These are phyloP conservation scores for Gryllus bimaculatus DNA, from an alignment of 1,140 invertebrate species.

Conservation along the genomic window DNA sequence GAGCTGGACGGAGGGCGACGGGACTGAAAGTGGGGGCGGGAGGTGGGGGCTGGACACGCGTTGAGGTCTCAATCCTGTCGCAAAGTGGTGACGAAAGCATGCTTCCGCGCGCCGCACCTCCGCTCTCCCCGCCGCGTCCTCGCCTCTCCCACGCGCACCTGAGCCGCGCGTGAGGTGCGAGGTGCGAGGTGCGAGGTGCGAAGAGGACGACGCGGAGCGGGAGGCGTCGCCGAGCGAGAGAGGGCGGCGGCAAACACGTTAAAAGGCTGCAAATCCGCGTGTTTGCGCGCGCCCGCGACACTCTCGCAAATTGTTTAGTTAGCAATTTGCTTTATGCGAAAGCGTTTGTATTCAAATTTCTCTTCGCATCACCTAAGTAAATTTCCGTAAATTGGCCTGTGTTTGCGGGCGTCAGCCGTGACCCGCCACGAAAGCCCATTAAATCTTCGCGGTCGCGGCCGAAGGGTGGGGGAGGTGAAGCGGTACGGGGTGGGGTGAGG, in stretches of 20 bases:
- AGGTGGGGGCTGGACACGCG: too few relatives aligned
- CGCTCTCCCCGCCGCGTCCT: too few relatives aligned
- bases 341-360: conserved; percentile 5
- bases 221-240: too few relatives aligned
- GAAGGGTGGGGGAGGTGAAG: neutral
- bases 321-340: conserved; percentile 4
- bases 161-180: neutral
- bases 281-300: neutral
- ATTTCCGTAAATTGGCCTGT: neutral
- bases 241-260: neutral
- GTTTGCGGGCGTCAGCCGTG: neutral
- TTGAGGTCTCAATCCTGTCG: too few relatives aligned
- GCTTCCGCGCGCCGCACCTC: too few relatives aligned
- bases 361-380: conserved; percentile 1
- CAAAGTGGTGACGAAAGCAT: too few relatives aligned
- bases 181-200: too few relatives aligned
- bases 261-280: neutral
- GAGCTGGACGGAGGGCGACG: neutral
- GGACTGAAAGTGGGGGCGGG: neutral
- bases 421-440: neutral
- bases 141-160: neutral
- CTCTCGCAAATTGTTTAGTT: conserved; percentile 4
- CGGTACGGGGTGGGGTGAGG: neutral
- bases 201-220: too few relatives aligned
- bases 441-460: neutral